Base-by-base conservation (phyloP, 2,888 invertebrate genomes). In the Xanthia togata region DNA sequence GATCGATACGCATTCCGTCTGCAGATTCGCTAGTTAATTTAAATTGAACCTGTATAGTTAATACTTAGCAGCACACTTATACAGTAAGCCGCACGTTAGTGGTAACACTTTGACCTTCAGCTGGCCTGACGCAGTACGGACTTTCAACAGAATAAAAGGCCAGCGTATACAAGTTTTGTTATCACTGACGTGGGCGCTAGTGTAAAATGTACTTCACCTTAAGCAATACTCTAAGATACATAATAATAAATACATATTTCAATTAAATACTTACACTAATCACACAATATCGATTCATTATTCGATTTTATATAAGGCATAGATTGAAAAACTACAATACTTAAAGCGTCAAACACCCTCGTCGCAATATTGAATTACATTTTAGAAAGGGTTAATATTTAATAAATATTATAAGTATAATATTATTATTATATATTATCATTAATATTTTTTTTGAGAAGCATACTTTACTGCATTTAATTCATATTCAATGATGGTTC, bases 221-320 rank as follows among this genome's bases (percentile, higher is more conserved):
- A 63, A 12, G 2, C 41, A 70, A 20, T 78, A 50, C 6, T 35
- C 20, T 71, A 44, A 57, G 31, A 59, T 65, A 64, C 38, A 59
- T 14, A 71, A 59, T 41, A 63, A 81, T 41, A 63, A 76, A 68
- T 62, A 81, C 53, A 68, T 69, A 65, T 76, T 53, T 17, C 8
- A 47, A 59, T 62, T 50, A 70, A 41, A 57, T 70, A 59, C 35
- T 65, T 57, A 35, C 11, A 26, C 14, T 69, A 50, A 62, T 71
- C 57, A 78, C 47, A 38, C 26, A 70, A 57, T 69, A 64, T 76
- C 17, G 71, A 35, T 69, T 38, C 6, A 68, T 59, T 76, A 71
- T 70, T 76, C 55, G 31, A 68, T 59, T 68, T 26, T 31, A 44
- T 69, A 12, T n/a, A 63, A 70, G 38, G 55, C 50, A 41, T 70